Base-by-base conservation (phyloP, 1,140 invertebrate genomes). In the Drosophila truncata region DNA sequence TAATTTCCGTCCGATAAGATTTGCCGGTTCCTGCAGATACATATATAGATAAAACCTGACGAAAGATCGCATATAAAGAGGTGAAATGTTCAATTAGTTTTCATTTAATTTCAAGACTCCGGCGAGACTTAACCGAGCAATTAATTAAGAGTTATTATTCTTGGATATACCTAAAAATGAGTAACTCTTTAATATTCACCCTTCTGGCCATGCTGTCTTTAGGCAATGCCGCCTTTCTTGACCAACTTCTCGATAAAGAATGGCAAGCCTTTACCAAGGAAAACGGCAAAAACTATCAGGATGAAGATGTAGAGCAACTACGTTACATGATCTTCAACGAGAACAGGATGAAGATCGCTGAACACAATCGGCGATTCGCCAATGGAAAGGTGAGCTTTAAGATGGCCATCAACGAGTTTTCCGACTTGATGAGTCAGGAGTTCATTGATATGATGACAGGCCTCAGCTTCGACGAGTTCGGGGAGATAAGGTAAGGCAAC, bases 241-340 rank as follows among this genome's bases (percentile, higher is more conserved):
- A 52, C 11, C 49, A 52, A 52, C n/a, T 52, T 20, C 5, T 52
- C n/a, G 49, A 52, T 33, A 33, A 33, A 33, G 27, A 52, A 31
- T 52, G 49, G 49, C 18, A 6, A 33, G 11, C 27, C 11, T 52
- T 52, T 4, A 20, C 6, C 27, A 31, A 7, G n/a, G 27, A 52
- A 7, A 4, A 52, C 11, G 1, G n/a, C 11, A 52, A 31, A n/a
- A 31, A 8, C n/a, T 52, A 52, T 33, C 27, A 52, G 49, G 7
- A 18, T 9, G 7, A 18, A 20, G 27, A 18, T 1, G 11, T 20
- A 14, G 49, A 52, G 49, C n/a, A 31, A 8, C 49, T 52, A 0
- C 49, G 49, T 0, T 20, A 52, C 49, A 31, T 20, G 27, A 50
- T 50, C 27, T 50, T 50, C 49, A 50, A 31, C 27, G 27, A 50